Percentiles rank a stretch among this genome's conserved stretches.
These are phyloP conservation scores for Hippocampus barbouri DNA, from an alignment of 2,113 vertebrate genomes.

Conservation along the genomic window DNA sequence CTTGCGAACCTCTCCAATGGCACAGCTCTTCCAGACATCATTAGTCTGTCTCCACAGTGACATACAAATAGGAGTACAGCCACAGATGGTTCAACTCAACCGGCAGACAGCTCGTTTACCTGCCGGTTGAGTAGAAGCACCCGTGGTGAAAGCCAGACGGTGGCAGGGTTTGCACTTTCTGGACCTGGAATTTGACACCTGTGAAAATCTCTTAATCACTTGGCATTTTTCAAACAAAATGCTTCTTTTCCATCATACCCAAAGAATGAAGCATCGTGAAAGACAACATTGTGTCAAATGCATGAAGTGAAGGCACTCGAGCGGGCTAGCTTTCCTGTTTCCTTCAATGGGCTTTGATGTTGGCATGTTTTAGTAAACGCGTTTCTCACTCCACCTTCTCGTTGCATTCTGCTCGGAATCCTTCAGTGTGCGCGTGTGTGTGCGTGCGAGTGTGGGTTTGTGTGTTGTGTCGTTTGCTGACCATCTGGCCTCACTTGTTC, in stretches of 20 bases:
- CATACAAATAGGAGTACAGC: no score
- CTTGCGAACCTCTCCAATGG: no score
- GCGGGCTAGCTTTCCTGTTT: background rate
- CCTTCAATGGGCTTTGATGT: conserved; percentile 22
- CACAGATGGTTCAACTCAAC: no score
- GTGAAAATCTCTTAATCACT: background rate
- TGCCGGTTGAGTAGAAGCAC: no score
- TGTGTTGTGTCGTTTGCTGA: conserved; percentile 17
- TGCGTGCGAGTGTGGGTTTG: background rate
- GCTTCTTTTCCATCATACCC: no score
- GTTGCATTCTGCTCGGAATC: conserved; percentile 19
- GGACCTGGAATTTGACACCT: no score
- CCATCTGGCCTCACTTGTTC: conserved; percentile 57
- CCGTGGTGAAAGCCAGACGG: no score
- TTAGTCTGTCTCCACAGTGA: no score
- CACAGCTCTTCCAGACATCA: no score
- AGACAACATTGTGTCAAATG: background rate
- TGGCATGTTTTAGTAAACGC: conserved; percentile 23
- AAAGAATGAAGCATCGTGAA: background rate
- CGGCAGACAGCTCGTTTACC: no score
- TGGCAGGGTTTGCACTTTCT: no score
- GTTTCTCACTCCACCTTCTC: conserved; percentile 24
- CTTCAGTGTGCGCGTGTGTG: background rate
- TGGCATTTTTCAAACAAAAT: no score
- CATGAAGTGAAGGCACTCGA: background rate